These are phyloP conservation scores for Heliothis peltigera DNA, from an alignment of 2,888 invertebrate genomes.

Conservation along the genomic window DNA sequence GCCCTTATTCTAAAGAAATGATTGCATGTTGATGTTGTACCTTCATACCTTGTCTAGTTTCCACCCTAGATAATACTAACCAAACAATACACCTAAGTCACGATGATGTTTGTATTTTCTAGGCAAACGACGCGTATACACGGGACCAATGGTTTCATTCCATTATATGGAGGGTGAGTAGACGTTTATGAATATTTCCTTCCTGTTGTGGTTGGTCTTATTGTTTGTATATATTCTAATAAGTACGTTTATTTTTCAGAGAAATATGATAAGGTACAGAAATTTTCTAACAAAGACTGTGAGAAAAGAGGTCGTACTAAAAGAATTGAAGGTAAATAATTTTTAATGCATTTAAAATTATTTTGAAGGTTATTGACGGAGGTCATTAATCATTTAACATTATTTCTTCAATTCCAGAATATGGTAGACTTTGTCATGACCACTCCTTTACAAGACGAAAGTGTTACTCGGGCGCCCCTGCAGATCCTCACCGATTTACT, in stretches of 20 bases:
- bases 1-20: too few relatives aligned
- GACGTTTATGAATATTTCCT: conserved; percentile 38
- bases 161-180: conserved; percentile 93
- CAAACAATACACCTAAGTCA: conserved; percentile 30
- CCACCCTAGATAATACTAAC: conserved; percentile 20
- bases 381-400: conserved; percentile 3
- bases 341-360: not conserved
- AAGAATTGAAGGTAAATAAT: conserved; percentile 92
- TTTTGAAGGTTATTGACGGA: not conserved
- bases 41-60: conserved; percentile 14
- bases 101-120: conserved; percentile 41
- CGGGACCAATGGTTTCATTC: conserved; percentile 96
- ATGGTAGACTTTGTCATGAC: conserved; percentile 94
- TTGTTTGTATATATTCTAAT: conserved; percentile 37
- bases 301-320: conserved; percentile 93
- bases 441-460: conserved; percentile 94
- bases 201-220: conserved; percentile 44
- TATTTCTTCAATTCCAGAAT: conserved; percentile 85
- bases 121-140: conserved; percentile 94
- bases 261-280: conserved; percentile 93
- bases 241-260: conserved; percentile 85
- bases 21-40: too few relatives aligned
- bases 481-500: conserved; percentile 93
- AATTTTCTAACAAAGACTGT: conserved; percentile 92
- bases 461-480: conserved; percentile 92